Conservation (phyloP, 2,888 invertebrate species). For the Urechis unicinctus region DNA sequence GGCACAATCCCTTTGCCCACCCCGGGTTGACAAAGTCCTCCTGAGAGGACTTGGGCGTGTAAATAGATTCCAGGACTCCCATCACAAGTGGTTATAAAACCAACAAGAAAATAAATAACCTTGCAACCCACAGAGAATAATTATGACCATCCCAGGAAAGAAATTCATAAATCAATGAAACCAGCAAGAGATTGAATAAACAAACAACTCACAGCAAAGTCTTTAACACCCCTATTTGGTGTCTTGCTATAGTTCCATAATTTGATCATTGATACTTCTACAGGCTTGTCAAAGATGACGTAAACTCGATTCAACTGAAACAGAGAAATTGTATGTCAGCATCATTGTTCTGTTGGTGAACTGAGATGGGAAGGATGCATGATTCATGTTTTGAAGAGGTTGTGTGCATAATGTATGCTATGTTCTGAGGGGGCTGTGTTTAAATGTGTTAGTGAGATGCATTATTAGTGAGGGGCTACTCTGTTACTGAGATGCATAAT, state of each 20-base stretch:
- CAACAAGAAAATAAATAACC: no score
- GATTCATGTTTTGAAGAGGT: no score
- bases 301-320: conserved; percentile 64
- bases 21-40: no score
- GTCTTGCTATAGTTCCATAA: conserved; percentile 82
- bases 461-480: no score
- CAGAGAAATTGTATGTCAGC: not conserved
- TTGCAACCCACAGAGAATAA: no score
- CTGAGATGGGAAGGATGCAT: not conserved
- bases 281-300: conserved; percentile 71
- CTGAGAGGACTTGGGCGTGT: no score
- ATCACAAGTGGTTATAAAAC: no score
- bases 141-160: not conserved
- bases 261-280: conserved; percentile 67
- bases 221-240: conserved; percentile 69
- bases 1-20: no score
- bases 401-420: no score
- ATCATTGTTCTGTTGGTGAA: not conserved
- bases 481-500: no score
- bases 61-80: no score
- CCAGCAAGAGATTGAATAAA: not conserved
- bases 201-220: conserved; percentile 65
- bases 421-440: not conserved
- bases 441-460: not conserved
- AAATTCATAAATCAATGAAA: not conserved